Conservation (phyloP, 2,797 vertebrate genomes). For the Eospalax fontanierii region DNA sequence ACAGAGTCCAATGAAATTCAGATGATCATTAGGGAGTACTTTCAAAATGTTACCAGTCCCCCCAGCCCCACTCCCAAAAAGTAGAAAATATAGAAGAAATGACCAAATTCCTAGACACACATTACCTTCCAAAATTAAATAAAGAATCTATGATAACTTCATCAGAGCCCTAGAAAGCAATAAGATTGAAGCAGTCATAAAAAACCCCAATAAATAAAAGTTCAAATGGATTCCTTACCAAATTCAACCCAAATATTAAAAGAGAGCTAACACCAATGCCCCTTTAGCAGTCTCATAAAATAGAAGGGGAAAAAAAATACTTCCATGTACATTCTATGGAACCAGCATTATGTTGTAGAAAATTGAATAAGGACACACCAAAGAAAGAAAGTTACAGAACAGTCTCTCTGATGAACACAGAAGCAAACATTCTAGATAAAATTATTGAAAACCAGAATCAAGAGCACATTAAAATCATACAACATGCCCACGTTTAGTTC, state of each 20-base stretch:
- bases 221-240: background rate
- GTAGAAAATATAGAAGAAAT: background rate
- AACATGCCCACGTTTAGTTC: background rate
- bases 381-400: background rate
- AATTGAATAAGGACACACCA: background rate
- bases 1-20: background rate
- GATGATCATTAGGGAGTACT: background rate
- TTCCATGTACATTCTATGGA: background rate
- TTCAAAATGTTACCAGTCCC: background rate
- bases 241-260: background rate
- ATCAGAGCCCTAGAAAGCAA: background rate
- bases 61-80: background rate
- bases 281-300: background rate
- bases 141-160: background rate
- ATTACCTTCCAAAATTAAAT: background rate
- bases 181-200: background rate
- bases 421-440: background rate
- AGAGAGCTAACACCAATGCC: background rate
- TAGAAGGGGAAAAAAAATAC: background rate
- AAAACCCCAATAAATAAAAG: background rate
- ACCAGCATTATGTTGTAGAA: background rate
- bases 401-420: background rate
- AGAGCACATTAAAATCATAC: background rate
- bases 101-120: background rate
- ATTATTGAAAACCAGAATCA: background rate